Evolutionary conservation across 2,113 vertebrate genomes (phyloP).

Genomic region (Amblyopsis rosae): DNA sequence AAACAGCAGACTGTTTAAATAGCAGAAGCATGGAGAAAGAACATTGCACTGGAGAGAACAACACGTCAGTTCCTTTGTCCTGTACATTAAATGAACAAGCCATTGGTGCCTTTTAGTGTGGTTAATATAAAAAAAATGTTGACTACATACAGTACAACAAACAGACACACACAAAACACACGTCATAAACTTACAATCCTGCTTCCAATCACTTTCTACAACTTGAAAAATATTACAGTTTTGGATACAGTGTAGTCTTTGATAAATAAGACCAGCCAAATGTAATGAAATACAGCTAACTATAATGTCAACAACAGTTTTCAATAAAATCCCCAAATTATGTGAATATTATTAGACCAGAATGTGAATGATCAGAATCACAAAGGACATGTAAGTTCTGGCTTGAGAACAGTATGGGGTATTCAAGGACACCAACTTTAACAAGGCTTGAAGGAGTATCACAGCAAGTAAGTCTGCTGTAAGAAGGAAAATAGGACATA

Average conservation of each 20-base stretch:
- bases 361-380: too few relatives aligned
- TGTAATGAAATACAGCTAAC: slow-evolving; percentile 5
- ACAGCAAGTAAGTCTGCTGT: slow-evolving; percentile 29
- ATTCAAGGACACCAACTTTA: slow-evolving; percentile 43
- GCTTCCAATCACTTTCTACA: not conserved
- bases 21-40: not conserved
- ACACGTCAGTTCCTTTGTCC: slow-evolving; percentile 5
- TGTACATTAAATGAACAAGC: slow-evolving; percentile 9
- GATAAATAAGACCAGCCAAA: slow-evolving; percentile 21
- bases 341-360: too few relatives aligned
- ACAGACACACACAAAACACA: slow-evolving; percentile 3
- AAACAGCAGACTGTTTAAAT: not conserved
- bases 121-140: not conserved
- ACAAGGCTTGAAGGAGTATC: slow-evolving; percentile 24
- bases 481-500: slow-evolving; percentile 40
- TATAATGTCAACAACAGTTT: slow-evolving; percentile 8
- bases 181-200: not conserved
- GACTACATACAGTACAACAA: too few relatives aligned
- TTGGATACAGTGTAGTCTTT: not conserved
- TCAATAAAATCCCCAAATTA: slow-evolving; percentile 2
- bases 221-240: slow-evolving; percentile 4
- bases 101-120: not conserved
- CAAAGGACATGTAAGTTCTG: slow-evolving; percentile 24
- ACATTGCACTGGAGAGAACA: slow-evolving; percentile 2
- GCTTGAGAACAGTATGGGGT: slow-evolving; percentile 12